Evolutionary conservation across 2,888 invertebrate species (phyloP), one percentile per base, ranked within the genome.

Genomic region (Ganaspis brasiliensis): DNA sequence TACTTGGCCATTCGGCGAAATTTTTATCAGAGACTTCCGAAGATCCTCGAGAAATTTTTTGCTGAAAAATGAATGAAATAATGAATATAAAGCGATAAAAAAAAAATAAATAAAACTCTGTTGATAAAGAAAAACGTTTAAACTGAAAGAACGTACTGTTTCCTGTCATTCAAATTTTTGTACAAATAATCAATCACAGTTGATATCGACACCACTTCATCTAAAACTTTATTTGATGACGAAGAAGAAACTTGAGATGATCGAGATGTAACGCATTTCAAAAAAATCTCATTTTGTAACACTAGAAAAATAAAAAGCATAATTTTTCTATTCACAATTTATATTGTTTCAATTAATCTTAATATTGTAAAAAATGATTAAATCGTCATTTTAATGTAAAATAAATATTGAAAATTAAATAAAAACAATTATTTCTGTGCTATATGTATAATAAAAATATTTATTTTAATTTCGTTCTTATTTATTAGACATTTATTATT

Each of bases 161-260:
- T 78, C 57, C 76, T 75, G 35, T 74, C 57, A 9, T 74, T 76
- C 10, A 78, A 76, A 73, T 73, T 75, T 24, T 78, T 73, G 74
- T 79, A 80, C 40, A 84, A 79, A 40, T 81, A 83, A 61, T 80
- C 74, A 55, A 82, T 73, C 37, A 83, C 81, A 21, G 81, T 78
- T 49, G 74, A 59, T 56, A 83, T 81, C 21, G 77, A 73, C 12
- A 82, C 81, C 61, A 63, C 77, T 45, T 75, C 78, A 16, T 75
- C 70, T 24, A 74, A 67, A 4, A 77, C 73, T n/a, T 76, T 57
- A 14, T 56, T 63, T 14, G 79, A 74, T 37, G 79, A 72, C 8
- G 78, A 75, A 45, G 80, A 79, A 35, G 81, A 79, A 61, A 74
- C 70, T 14, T 79, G 79, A 19, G 75, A 67, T 24, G 81, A 76